Evolutionary conservation across 2,113 vertebrate species (phyloP).

Genomic region (Haplotaxodon microlepis): DNA sequence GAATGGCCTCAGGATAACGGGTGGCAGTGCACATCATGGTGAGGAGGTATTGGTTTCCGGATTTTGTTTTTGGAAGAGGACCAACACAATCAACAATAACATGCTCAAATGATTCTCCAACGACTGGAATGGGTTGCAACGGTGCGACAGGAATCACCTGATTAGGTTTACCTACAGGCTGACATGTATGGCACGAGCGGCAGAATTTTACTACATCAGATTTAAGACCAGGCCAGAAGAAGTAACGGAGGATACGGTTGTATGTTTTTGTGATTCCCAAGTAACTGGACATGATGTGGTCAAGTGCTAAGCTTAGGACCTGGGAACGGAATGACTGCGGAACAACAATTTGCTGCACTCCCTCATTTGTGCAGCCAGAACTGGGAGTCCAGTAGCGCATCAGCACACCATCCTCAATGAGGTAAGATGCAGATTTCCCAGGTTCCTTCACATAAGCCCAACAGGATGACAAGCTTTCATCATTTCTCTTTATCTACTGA

Average conservation of each 20-base stretch:
- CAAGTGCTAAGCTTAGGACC: not conserved
- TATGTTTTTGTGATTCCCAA: not conserved
- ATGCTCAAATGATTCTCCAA: accelerated
- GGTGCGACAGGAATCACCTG: accelerated
- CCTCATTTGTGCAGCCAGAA: accelerated
- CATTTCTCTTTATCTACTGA: no score
- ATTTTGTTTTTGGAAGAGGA: not conserved
- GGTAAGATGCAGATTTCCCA: accelerated
- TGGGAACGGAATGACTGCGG: not conserved
- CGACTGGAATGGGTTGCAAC: accelerated
- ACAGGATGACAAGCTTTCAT: not conserved
- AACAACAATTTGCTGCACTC: not conserved
- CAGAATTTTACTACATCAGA: not conserved
- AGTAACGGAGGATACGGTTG: accelerated
- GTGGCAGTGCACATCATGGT: not conserved
- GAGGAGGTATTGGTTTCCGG: accelerated
- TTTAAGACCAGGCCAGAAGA: accelerated
- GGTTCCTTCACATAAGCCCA: not conserved
- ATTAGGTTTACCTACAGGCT: accelerated
- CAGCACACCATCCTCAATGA: accelerated
- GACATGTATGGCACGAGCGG: accelerated
- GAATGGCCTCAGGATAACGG: not conserved
- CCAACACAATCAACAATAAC: not conserved
- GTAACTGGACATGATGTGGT: accelerated
- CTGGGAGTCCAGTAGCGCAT: not conserved